Evolutionary conservation across 2,797 vertebrate species (phyloP).

Genomic region (Microcaecilia unicolor): DNA sequence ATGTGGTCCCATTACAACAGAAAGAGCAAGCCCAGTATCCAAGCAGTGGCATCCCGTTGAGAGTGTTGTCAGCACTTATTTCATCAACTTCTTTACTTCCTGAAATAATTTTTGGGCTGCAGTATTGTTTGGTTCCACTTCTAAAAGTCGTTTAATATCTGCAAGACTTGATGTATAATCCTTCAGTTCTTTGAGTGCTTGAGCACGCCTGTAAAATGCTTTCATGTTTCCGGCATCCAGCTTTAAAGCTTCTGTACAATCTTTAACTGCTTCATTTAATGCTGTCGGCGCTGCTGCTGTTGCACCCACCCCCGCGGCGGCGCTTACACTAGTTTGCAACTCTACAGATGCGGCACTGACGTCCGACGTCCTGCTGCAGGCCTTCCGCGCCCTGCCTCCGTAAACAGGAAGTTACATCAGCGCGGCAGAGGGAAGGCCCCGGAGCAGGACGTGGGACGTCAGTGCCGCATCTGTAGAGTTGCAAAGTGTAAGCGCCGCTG

Average conservation of each 20-base stretch:
- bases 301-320: too few relatives aligned
- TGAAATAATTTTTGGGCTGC: slow-evolving; percentile 73
- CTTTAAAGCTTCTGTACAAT: slow-evolving; percentile 72
- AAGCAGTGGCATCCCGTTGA: slow-evolving; percentile 7
- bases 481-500: too few relatives aligned
- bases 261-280: slow-evolving; percentile 70
- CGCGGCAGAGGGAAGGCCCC: too few relatives aligned
- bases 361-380: too few relatives aligned
- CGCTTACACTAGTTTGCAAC: too few relatives aligned
- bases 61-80: slow-evolving; percentile 25
- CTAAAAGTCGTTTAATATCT: slow-evolving; percentile 71
- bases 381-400: too few relatives aligned
- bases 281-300: too few relatives aligned
- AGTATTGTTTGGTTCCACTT: slow-evolving; percentile 71
- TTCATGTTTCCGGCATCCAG: slow-evolving; percentile 75
- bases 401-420: too few relatives aligned
- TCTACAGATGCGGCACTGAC: too few relatives aligned
- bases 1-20: slow-evolving; percentile 26
- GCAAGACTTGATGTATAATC: slow-evolving; percentile 66
- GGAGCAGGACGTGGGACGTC: too few relatives aligned
- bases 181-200: slow-evolving; percentile 78
- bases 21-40: slow-evolving; percentile 7
- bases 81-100: slow-evolving; percentile 63
- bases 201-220: slow-evolving; percentile 81
- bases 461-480: too few relatives aligned